Base-by-base conservation (phyloP, 2,113 vertebrate species). In the Uropsilus gracilis region DNA sequence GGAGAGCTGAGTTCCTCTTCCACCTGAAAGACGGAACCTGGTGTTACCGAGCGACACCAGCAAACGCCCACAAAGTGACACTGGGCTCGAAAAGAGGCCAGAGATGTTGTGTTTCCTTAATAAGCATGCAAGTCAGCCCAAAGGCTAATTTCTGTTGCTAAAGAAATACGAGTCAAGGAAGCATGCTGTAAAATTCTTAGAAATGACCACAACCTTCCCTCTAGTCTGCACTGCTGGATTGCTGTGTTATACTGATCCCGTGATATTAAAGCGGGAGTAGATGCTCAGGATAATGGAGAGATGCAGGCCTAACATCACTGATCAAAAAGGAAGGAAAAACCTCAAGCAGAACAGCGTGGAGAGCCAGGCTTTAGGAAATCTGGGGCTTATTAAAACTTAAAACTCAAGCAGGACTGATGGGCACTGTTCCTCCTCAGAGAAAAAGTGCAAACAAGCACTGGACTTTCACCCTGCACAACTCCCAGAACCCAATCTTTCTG, bases 1-100 rank as follows among this genome's bases (percentile, higher is more conserved):
- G 99, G 99, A 92, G 99, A 99, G 92, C 96, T 98, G 78, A 99
- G 96, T 94, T 99, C 99, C 97, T 99, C 99, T 97, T 99, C 99
- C 93, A 99, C 99, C 99, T 99, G 98, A 94, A 91, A 94, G 90
- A 97, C 44, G 22, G 26, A 95, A 72, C 71, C 37, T 68, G 30
- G 22, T 42, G n/a, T 82, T 83, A 92, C 34, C 50, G 22, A 53
- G 32, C 12, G 37, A 71, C 5, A 90, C 72, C 37, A 44, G 32
- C 16, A 42, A 22, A 90, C 3, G 63, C 24, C 34, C 78, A 55
- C n/a, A 69, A 55, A 82, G 48, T 59, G 42, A 90, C 57, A 37
- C 2, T 0, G 46, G n/a, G 14, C 64, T 42, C 61, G 61, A 30
- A 91, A 91, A 20, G 0, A 66, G 37, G 66, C 42, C 72, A 83